Conservation (phyloP, 1,140 invertebrate genomes). For the Magallana gigas region DNA sequence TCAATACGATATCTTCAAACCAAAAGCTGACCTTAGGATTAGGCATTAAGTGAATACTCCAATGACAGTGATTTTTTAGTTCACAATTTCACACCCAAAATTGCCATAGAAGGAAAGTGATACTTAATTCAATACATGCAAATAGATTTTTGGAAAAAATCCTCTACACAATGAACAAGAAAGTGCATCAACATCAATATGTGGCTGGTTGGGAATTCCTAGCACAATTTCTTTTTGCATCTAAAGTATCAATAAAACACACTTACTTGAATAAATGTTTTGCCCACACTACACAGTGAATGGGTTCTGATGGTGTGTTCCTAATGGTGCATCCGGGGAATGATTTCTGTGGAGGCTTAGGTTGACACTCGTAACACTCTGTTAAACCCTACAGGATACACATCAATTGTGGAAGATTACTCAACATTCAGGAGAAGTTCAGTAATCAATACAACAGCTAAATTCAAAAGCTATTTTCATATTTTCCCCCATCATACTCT, state of each 20-base stretch:
- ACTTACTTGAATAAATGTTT: slow-evolving; percentile 98
- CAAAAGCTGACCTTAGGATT: no score
- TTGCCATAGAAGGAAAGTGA: not conserved
- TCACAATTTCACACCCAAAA: not conserved
- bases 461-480: no score
- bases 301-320: slow-evolving; percentile 99
- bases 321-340: slow-evolving; percentile 99
- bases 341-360: slow-evolving; percentile 93
- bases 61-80: not conserved
- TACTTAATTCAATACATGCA: no score
- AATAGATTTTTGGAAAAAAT: no score
- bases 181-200: no score
- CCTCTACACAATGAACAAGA: no score
- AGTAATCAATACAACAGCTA: no score
- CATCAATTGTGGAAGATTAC: not conserved
- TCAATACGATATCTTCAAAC: no score
- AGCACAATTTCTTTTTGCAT: not conserved
- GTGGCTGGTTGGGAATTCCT: not conserved
- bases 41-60: no score
- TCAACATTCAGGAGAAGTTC: no score
- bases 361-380: slow-evolving; percentile 98
- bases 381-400: slow-evolving; percentile 85
- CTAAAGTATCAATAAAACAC: not conserved
- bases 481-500: no score
- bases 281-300: slow-evolving; percentile 99